Base-by-base conservation (phyloP, 2,888 invertebrate genomes). In the Ramazzottius varieornatus region DNA sequence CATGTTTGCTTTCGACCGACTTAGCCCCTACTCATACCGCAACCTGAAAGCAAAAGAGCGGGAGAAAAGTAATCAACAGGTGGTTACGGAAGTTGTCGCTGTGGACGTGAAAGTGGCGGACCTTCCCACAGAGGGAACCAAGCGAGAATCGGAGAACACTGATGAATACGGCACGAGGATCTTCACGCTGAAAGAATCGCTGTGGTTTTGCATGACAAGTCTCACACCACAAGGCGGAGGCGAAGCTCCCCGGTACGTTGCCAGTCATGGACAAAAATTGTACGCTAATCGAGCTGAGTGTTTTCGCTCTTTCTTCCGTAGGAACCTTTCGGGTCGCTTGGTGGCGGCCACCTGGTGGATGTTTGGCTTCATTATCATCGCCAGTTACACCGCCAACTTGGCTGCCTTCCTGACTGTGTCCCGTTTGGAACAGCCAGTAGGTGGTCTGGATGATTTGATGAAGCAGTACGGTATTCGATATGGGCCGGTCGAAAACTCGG, bases 151-250 rank as follows among this genome's bases (percentile, higher is more conserved):
- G 8, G 40, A 13, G 8, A 8, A 40, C 8, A 8, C 20, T 8
- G 40, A 40, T 40, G 40, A 40, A 40, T 40, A 40, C 40, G 40
- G 54, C 54, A 92, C 92, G 73, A 80, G 94, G 1, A 88, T 91
- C 73, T 96, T 96, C 73, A 89, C 86, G 63, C 77, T 96, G 40
- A 93, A 92, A 74, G 96, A 96, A 76, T 93, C 93, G 73, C 81
- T 96, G 0, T 96, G 94, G 94, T 96, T 96, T 75, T 94, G 94
- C 73, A 92, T 96, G 91, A 94, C 94, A 46, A 94, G 93, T 40
- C 78, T 96, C 29, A 96, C 94, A 0, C 96, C 96, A 0, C 84
- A 84, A 75, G 91, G 92, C 0, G 92, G 92, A 0, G 92, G 92
- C 0, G 92, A 93, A 76, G 92, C 92, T 0, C 93, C 93, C 8